phyloP scores from a whole-genome alignment of 2,113 vertebrate genomes.

The Elachura formosa region DNA sequence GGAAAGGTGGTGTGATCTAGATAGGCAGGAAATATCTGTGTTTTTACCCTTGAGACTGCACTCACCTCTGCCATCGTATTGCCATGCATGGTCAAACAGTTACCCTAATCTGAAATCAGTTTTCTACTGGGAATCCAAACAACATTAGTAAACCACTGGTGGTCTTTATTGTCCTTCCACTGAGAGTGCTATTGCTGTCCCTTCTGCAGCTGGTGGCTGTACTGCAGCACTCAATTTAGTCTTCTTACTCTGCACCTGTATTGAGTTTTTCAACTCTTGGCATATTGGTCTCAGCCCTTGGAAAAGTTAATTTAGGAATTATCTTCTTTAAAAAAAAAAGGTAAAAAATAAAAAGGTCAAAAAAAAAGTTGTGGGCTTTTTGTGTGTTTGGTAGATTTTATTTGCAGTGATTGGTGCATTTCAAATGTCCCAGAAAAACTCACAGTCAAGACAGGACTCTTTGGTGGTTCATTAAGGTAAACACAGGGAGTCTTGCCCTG shows the following conservation, averaged over 20 bases:
- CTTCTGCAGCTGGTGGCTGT: not conserved
- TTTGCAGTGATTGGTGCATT: not conserved
- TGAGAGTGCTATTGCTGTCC: not conserved
- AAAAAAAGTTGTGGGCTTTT: not conserved
- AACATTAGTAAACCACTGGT: not conserved
- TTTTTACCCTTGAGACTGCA: conserved; percentile 4
- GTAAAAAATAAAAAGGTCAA: no score
- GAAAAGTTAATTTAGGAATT: not conserved
- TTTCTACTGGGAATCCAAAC: not conserved
- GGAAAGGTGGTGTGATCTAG: not conserved
- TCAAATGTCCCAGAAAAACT: not conserved
- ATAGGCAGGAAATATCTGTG: conserved; percentile 9
- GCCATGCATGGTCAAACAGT: not conserved
- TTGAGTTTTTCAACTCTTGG: not conserved
- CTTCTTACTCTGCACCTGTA: not conserved
- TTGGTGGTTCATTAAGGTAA: not conserved
- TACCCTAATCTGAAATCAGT: not conserved
- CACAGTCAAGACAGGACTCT: not conserved
- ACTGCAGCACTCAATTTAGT: not conserved
- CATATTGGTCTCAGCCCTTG: not conserved
- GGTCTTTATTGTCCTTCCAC: not conserved
- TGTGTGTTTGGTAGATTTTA: not conserved
- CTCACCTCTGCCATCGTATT: not conserved
- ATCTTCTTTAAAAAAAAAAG: not conserved
- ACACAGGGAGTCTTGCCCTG: not conserved